These are phyloP conservation scores for Otolemur garnettii DNA, from an alignment of 2,113 vertebrate genomes.

Conservation along the genomic window DNA sequence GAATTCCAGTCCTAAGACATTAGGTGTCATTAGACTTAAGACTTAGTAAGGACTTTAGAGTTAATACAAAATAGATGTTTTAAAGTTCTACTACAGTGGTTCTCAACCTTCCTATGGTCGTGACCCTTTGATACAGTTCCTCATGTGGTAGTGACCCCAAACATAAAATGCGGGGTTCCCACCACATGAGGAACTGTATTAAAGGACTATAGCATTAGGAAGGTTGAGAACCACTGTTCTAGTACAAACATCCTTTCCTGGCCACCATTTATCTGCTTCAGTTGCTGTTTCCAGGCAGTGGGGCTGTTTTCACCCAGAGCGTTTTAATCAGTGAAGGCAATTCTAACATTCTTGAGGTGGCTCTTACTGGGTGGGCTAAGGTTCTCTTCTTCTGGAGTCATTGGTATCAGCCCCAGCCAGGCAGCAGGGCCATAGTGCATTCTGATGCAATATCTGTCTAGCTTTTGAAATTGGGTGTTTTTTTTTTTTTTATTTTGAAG, in stretches of 20 bases:
- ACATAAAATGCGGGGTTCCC: too few species aligned
- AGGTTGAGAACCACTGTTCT: too few species aligned
- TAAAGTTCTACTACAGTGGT: not conserved
- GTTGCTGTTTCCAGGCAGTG: not conserved
- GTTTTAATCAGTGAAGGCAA: not conserved
- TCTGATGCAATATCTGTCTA: not conserved
- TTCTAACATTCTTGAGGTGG: not conserved
- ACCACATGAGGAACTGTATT: too few species aligned
- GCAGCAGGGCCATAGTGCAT: not conserved
- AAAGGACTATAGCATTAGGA: too few species aligned
- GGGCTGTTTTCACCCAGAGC: not conserved
- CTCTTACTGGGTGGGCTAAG: too few species aligned
- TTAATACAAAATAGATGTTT: not conserved
- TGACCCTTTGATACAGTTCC: too few species aligned
- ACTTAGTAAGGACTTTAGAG: not conserved
- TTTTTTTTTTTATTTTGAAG: constrained; percentile 14
- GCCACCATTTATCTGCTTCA: not conserved
- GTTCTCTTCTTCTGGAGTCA: not conserved
- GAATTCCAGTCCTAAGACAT: not conserved
- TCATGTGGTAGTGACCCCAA: too few species aligned
- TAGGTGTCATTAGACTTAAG: not conserved
- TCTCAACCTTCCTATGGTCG: too few species aligned
- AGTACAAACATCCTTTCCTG: not conserved
- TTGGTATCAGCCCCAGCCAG: not conserved
- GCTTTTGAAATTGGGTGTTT: not conserved